These are phyloP conservation scores for Leucoma salicis DNA, from an alignment of 2,888 invertebrate genomes.

Conservation along the genomic window DNA sequence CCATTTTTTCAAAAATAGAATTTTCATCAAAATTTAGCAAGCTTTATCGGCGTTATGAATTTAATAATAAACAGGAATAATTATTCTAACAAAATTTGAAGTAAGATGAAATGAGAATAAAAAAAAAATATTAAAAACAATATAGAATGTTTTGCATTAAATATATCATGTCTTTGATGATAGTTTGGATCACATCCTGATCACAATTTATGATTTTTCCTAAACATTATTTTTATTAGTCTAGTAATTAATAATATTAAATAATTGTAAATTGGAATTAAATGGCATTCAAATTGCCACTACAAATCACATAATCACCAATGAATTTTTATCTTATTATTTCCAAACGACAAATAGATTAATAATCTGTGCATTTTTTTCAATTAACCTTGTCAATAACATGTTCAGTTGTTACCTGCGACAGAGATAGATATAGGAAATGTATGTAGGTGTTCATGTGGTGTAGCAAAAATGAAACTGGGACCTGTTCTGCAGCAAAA, in stretches of 20 bases:
- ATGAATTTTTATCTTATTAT: slow-evolving; percentile 21
- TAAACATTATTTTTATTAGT: neutral
- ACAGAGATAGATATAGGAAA: slow-evolving; percentile 55
- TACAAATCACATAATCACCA: slow-evolving; percentile 27
- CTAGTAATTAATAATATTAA: slow-evolving; percentile 3
- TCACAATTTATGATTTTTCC: neutral
- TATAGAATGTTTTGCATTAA: too few relatives aligned
- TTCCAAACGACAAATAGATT: slow-evolving; percentile 26
- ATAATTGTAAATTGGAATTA: slow-evolving; percentile 13
- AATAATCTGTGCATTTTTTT: slow-evolving; percentile 27
- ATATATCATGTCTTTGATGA: too few relatives aligned
- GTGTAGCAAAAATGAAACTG: slow-evolving; percentile 13
- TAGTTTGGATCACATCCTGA: neutral
- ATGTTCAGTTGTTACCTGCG: slow-evolving; percentile 28
- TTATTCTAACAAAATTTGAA: too few relatives aligned
- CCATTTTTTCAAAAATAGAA: too few relatives aligned
- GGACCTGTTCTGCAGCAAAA: slow-evolving; percentile 5
- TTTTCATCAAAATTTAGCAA: too few relatives aligned
- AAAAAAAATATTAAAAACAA: too few relatives aligned
- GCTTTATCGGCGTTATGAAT: too few relatives aligned
- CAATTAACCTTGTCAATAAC: slow-evolving; percentile 32
- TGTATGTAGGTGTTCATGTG: slow-evolving; percentile 39
- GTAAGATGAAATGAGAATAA: too few relatives aligned
- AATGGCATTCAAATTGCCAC: slow-evolving; percentile 7
- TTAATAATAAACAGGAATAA: too few relatives aligned